Conservation (phyloP, 2,888 invertebrate genomes). For the Sisyra nigra region DNA sequence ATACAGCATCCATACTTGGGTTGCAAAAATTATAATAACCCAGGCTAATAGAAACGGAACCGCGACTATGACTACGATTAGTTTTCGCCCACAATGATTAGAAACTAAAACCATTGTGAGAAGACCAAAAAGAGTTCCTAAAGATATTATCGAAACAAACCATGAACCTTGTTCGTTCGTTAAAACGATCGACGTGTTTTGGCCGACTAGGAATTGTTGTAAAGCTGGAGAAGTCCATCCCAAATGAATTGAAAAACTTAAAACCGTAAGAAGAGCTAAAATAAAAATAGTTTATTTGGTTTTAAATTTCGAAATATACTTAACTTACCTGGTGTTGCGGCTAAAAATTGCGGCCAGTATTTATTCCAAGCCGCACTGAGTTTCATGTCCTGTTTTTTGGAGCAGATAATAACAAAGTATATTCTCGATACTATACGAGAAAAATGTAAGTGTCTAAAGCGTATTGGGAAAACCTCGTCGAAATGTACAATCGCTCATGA, state of each 20-base stretch:
- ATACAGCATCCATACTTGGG: neutral
- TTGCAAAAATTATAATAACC: slow-evolving; percentile 1
- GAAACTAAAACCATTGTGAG: neutral
- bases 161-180: slow-evolving; percentile 1
- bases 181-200: neutral
- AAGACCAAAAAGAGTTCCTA: neutral
- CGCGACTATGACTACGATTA: neutral
- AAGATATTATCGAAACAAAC: slow-evolving; percentile 2
- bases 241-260: neutral
- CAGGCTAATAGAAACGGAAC: neutral
- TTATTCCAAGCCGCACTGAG: too few relatives aligned
- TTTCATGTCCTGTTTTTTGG: too few relatives aligned
- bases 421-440: too few relatives aligned
- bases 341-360: too few relatives aligned
- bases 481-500: too few relatives aligned
- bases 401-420: too few relatives aligned
- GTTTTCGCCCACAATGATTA: slow-evolving; percentile 1
- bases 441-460: too few relatives aligned
- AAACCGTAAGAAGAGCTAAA: slow-evolving; percentile 1
- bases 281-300: neutral
- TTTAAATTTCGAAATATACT: too few relatives aligned
- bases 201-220: neutral
- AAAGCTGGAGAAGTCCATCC: slow-evolving; percentile 3
- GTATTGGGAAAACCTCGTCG: too few relatives aligned
- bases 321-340: too few relatives aligned